phyloP scores from a whole-genome alignment of 2,888 invertebrate genomes.

The Flexamia atlantica region DNA sequence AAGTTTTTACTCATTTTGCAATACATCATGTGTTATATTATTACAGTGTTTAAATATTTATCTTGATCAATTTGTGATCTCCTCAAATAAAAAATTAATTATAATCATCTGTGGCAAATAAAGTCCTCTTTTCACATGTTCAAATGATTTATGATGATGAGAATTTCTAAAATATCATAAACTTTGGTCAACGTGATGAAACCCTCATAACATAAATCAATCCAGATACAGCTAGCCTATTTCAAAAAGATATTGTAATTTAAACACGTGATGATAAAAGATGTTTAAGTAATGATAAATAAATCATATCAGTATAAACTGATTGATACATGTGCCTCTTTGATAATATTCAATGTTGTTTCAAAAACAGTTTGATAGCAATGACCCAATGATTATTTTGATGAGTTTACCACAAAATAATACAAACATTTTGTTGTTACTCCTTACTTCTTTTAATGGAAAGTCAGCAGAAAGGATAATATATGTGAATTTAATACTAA shows the following conservation, averaged over 20 bases:
- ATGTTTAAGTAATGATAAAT: not conserved
- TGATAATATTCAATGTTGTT: not conserved
- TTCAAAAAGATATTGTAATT: slow-evolving; percentile 7
- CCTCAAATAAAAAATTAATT: too few species aligned
- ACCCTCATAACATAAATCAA: slow-evolving; percentile 1
- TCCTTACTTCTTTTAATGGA: too few species aligned
- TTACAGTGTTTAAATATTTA: too few species aligned
- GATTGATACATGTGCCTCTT: not conserved
- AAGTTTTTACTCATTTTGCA: too few species aligned
- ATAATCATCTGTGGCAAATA: too few species aligned
- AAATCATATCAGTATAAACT: not conserved
- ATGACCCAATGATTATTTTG: not conserved
- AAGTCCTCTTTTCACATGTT: not conserved
- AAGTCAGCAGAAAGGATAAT: too few species aligned
- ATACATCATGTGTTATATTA: too few species aligned
- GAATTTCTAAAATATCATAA: slow-evolving; percentile 20
- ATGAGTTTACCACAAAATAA: too few species aligned
- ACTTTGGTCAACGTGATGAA: not conserved
- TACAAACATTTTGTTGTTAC: too few species aligned
- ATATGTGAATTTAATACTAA: too few species aligned
- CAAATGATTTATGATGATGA: slow-evolving; percentile 8
- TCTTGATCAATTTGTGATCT: too few species aligned
- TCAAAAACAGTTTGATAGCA: not conserved
- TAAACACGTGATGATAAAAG: not conserved
- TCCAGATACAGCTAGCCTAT: not conserved